Base-by-base conservation (phyloP, 2,888 invertebrate species). In the Aporophyla nigra region DNA sequence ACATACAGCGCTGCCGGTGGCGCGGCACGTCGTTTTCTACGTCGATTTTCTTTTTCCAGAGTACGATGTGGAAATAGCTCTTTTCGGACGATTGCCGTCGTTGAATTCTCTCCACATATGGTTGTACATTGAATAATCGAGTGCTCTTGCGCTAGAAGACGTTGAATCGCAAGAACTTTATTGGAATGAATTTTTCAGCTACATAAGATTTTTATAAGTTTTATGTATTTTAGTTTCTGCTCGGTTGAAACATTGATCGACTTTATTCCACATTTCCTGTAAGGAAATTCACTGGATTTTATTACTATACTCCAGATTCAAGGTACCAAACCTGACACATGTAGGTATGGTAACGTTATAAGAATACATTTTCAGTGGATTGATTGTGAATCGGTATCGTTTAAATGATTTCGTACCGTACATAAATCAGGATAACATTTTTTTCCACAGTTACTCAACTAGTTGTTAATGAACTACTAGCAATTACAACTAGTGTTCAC, bases 41-140 rank as follows among this genome's bases (percentile, higher is more conserved):
- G 90, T 90, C 88, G 90, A 93, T 94, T 93, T 92, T 89, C 90
- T 90, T 91, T 91, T 90, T 89, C 82, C 86, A 78, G 78, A 78
- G 85, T 81, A 83, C 82, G 90, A 92, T 89, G 92, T 93, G 91
- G 89, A 92, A 94, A 92, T 93, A 91, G 93, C 92, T 93, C 91
- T 93, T 91, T 92, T 90, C 90, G 88, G 91, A 91, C 91, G 90
- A 93, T 92, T 92, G 90, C 89, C 89, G 85, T 87, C 84, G 86
- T 76, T 78, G 87, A 77, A 84, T 80, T 81, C 76, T 87, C 88
- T 88, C 86, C 87, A 89, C 85, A 86, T 89, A 85, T 87, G 88
- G 88, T 87, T 79, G 77, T 77, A 89, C 91, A 90, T 89, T 93
- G 91, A 93, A 94, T 94, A 93, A 93, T 94, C 92, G 91, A 94